phyloP scores from a whole-genome alignment of 2,888 invertebrate species.

The Drosophila cognata region DNA sequence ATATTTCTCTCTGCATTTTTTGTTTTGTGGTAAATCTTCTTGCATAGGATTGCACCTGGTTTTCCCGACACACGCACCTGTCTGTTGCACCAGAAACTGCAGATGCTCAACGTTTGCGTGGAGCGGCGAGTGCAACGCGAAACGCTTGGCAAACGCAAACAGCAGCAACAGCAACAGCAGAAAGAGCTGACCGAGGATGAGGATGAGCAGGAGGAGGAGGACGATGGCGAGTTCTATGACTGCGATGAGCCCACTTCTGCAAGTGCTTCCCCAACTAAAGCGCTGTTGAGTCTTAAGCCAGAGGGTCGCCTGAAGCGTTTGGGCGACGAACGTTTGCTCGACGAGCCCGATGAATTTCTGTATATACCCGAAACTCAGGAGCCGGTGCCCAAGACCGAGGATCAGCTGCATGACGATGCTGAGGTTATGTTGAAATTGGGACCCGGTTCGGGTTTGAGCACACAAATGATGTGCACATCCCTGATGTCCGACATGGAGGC shows the following conservation, averaged over 20 bases:
- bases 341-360: slow-evolving; percentile 89
- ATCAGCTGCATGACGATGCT: slow-evolving; percentile 96
- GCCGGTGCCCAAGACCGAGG: slow-evolving; percentile 98
- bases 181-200: slow-evolving; percentile 8
- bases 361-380: slow-evolving; percentile 95
- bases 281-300: slow-evolving; percentile 86
- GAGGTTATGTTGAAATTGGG: slow-evolving; percentile 95
- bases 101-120: slow-evolving; percentile 93
- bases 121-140: slow-evolving; percentile 86
- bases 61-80: slow-evolving; percentile 95
- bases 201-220: slow-evolving; percentile 55
- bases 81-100: slow-evolving; percentile 97
- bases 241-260: slow-evolving; percentile 86
- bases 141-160: slow-evolving; percentile 78
- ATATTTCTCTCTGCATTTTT: neutral
- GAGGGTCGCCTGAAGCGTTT: slow-evolving; percentile 90
- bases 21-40: neutral
- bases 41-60: slow-evolving; percentile 90
- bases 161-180: slow-evolving; percentile 49
- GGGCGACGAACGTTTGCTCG: slow-evolving; percentile 88
- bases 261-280: slow-evolving; percentile 72
- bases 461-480: slow-evolving; percentile 97
- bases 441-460: slow-evolving; percentile 92
- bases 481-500: slow-evolving; percentile 99
- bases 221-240: slow-evolving; percentile 92